Conservation (phyloP, 1,140 invertebrate genomes). For the Pseudomyrmex cubaensis region DNA sequence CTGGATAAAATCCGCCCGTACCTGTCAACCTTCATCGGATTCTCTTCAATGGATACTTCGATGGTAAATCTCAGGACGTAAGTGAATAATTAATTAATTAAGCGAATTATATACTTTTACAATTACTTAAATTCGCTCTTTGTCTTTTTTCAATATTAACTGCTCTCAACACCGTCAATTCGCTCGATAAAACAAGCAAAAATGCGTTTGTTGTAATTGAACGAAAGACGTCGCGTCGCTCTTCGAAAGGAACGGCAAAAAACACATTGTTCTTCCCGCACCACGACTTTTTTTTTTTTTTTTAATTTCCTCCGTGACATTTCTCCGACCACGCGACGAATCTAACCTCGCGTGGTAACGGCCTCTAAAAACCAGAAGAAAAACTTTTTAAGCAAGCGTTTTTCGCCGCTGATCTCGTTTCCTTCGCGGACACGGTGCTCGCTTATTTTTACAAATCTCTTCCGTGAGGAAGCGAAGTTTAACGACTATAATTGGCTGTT, state of each 20-base stretch:
- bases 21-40: background rate
- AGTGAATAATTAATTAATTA: slow-evolving; percentile 6
- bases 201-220: slow-evolving; percentile 21
- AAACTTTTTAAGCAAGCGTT: slow-evolving; percentile 26
- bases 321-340: background rate
- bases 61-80: slow-evolving; percentile 6
- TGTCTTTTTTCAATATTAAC: slow-evolving; percentile 5
- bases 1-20: background rate
- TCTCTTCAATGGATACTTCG: slow-evolving; percentile 9
- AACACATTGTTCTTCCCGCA: background rate
- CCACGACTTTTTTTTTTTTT: background rate
- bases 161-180: background rate
- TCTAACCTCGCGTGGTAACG: background rate
- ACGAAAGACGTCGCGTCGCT: background rate
- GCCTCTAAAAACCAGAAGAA: slow-evolving; percentile 13
- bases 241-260: slow-evolving; percentile 12
- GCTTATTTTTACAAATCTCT: slow-evolving; percentile 47
- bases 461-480: slow-evolving; percentile 11
- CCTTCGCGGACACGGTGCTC: background rate
- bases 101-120: too few species aligned
- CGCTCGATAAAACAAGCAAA: slow-evolving; percentile 40
- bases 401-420: background rate
- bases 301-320: slow-evolving; percentile 8
- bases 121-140: background rate
- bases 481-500: slow-evolving; percentile 37